These are phyloP conservation scores for Abrostola tripartita DNA, from an alignment of 2,888 invertebrate genomes.

Conservation along the genomic window DNA sequence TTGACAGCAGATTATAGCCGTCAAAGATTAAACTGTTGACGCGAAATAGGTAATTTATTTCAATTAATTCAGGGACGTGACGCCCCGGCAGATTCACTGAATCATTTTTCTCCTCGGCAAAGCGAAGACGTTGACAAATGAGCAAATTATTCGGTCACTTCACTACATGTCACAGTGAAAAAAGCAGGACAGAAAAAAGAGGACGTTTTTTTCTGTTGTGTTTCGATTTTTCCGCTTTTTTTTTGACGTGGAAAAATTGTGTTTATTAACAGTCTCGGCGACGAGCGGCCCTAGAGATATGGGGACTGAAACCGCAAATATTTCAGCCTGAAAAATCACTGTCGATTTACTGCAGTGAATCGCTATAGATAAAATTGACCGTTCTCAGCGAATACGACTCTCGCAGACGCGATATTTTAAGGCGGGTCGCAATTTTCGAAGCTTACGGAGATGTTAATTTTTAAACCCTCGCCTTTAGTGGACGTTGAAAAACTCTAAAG, in stretches of 20 bases:
- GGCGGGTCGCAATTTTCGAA: conserved; percentile 45
- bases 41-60: conserved; percentile 80
- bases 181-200: conserved; percentile 54
- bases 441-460: conserved; percentile 55
- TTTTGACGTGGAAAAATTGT: conserved; percentile 64
- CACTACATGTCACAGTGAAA: conserved; percentile 68
- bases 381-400: conserved; percentile 58
- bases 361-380: conserved; percentile 80
- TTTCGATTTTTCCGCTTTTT: conserved; percentile 56
- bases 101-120: conserved; percentile 83
- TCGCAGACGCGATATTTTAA: conserved; percentile 62
- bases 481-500: conserved; percentile 42
- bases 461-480: conserved; percentile 33
- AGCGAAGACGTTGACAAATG: conserved; percentile 85
- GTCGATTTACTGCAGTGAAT: conserved; percentile 79
- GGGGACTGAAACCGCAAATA: conserved; percentile 75
- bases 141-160: conserved; percentile 83
- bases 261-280: conserved; percentile 73
- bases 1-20: conserved; percentile 70
- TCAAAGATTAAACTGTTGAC: conserved; percentile 76
- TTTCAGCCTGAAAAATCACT: conserved; percentile 79
- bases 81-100: conserved; percentile 82
- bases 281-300: conserved; percentile 69
- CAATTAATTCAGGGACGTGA: conserved; percentile 84
- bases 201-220: conserved; percentile 52